These are phyloP conservation scores for Pygoscelis adeliae DNA, from an alignment of 2,113 vertebrate species.

Conservation along the genomic window DNA sequence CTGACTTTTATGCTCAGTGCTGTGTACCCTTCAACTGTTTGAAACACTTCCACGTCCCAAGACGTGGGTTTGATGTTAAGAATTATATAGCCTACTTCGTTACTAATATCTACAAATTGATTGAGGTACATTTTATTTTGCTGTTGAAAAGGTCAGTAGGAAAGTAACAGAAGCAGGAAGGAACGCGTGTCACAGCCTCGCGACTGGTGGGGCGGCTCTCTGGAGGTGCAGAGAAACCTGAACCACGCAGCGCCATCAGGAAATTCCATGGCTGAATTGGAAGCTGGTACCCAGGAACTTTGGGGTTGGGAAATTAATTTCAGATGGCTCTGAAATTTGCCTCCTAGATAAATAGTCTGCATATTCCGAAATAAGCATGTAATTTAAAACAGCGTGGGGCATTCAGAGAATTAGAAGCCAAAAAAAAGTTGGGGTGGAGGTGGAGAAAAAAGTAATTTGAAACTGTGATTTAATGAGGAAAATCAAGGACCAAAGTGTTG, in stretches of 20 bases:
- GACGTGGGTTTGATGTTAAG: accelerated
- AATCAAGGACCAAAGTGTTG: constrained; percentile 5
- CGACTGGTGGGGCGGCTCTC: neutral
- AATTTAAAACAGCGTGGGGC: constrained; percentile 57
- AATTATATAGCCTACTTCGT: neutral
- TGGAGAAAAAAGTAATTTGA: neutral
- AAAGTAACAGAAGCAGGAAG: neutral
- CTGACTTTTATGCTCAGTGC: neutral
- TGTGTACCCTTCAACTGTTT: neutral
- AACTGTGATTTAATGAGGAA: constrained; percentile 27
- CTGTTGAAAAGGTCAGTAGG: neutral
- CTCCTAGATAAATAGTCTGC: constrained; percentile 63
- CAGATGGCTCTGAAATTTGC: constrained; percentile 68
- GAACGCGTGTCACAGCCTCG: neutral
- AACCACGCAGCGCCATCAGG: constrained; percentile 7
- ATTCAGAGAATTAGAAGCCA: constrained; percentile 38
- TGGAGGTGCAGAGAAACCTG: constrained; percentile 49
- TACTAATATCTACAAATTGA: neutral
- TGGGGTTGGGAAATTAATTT: constrained; percentile 68
- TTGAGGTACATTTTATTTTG: neutral
- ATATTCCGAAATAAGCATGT: constrained; percentile 53
- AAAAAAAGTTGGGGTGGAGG: neutral
- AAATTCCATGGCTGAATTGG: constrained; percentile 65
- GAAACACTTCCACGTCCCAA: neutral
- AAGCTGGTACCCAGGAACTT: constrained; percentile 71